Base-by-base conservation (phyloP, 1,140 invertebrate genomes). In the Forficula auricularia region DNA sequence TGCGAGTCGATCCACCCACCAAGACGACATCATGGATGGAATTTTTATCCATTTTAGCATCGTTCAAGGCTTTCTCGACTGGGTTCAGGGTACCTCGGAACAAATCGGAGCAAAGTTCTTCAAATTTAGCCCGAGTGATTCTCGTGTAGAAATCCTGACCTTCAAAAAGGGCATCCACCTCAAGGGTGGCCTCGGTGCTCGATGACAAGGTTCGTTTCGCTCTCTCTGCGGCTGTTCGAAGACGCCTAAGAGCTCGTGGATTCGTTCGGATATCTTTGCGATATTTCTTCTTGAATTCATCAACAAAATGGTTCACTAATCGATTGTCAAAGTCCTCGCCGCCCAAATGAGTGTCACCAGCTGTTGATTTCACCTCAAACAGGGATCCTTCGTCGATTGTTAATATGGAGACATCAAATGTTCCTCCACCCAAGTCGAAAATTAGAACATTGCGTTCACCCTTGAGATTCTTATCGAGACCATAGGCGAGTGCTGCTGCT, bases 331-430 rank as follows among this genome's bases (percentile, higher is more conserved):
- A 90, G 57, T 90, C 83, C 54, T 78, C 74, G 15, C 77, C 77
- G 46, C 77, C 77, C 46, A 82, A 59, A 54, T 79, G 73, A 0
- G 77, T 81, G 50, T 81, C 77, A 1, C 79, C 78, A 0, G 81
- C 77, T 6, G 83, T 87, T 0, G 83, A 70, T 58, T 73, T 76
- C 0, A 87, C 82, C 66, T 88, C 74, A 50, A 80, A 82, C 15
- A 80, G 57, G 0, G 77, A 77, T 4, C 86, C 87, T 59, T 89
- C 83, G 46, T 82, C 79, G 57, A 92, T 89, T 38, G 77, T 73
- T 1, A 92, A 59, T 34, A 91, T 75, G 13, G 86, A 91, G 0
- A 91, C 86, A 62, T 92, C 87, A 46, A 82, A 82, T 33, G 78
- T 80, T 14, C 78, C 77, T 35, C 78, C 78, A 4, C 79, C 79